Conservation (phyloP, 1,140 invertebrate genomes). For the Pogonomyrmex barbatus region DNA sequence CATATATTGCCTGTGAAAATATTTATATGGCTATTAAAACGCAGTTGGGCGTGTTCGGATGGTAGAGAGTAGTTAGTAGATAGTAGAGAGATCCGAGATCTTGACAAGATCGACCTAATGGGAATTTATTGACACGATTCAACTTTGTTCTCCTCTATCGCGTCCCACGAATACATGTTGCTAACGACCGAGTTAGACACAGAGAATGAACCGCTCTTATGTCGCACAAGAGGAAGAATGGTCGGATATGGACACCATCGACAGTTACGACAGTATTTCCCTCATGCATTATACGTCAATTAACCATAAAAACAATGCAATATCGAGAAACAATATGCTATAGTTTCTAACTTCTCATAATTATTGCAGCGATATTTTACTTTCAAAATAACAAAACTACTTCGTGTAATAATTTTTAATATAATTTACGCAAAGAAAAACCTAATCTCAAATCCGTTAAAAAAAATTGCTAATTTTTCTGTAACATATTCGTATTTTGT, state of each 20-base stretch:
- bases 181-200: slow-evolving; percentile 54
- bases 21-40: slow-evolving; percentile 19
- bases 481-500: not conserved
- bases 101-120: slow-evolving; percentile 73
- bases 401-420: not conserved
- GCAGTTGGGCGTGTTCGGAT: slow-evolving; percentile 28
- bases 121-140: slow-evolving; percentile 74
- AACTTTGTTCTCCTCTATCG: slow-evolving; percentile 70
- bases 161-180: slow-evolving; percentile 61
- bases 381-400: not conserved
- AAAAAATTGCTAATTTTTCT: not conserved
- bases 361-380: not conserved
- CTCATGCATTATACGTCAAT: not conserved
- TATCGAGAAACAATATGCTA: not conserved
- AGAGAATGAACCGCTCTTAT: slow-evolving; percentile 64
- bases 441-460: not conserved
- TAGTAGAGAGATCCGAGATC: slow-evolving; percentile 63
- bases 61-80: slow-evolving; percentile 66
- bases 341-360: not conserved
- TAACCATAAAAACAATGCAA: not conserved
- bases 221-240: slow-evolving; percentile 53
- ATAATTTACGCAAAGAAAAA: not conserved
- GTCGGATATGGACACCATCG: slow-evolving; percentile 55
- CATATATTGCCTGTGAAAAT: slow-evolving; percentile 7
- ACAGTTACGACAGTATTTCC: slow-evolving; percentile 2